A percentile compares a stretch with the other conserved stretches of the same genome.
These are phyloP conservation scores for Tridacna gigas DNA, from an alignment of 2,888 invertebrate species.

Conservation along the genomic window DNA sequence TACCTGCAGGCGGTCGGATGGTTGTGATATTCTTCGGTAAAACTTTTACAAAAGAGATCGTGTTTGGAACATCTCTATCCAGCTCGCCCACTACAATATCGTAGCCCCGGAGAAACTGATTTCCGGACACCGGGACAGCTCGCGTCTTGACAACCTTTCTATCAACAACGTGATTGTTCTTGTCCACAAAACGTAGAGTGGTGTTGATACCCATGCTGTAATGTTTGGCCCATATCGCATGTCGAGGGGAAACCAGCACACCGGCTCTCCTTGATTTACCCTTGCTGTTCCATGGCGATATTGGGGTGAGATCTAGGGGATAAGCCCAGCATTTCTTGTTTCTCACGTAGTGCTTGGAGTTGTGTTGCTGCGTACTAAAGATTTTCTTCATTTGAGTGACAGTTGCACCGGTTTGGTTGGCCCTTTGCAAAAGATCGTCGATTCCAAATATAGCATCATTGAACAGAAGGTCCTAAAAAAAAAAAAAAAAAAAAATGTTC, in stretches of 20 bases:
- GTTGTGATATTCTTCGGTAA: slow-evolving; percentile 66
- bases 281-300: slow-evolving; percentile 76
- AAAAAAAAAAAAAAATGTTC: not conserved
- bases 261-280: slow-evolving; percentile 68
- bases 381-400: slow-evolving; percentile 64
- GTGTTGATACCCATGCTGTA: slow-evolving; percentile 68
- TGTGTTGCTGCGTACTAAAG: slow-evolving; percentile 69
- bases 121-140: slow-evolving; percentile 44
- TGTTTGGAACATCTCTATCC: slow-evolving; percentile 70
- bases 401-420: slow-evolving; percentile 51
- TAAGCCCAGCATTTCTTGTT: slow-evolving; percentile 72
- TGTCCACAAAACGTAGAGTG: slow-evolving; percentile 70
- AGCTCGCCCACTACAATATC: slow-evolving; percentile 74
- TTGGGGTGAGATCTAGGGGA: slow-evolving; percentile 70
- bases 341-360: slow-evolving; percentile 63
- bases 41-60: slow-evolving; percentile 70
- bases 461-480: slow-evolving; percentile 59
- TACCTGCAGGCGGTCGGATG: slow-evolving; percentile 32
- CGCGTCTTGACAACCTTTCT: slow-evolving; percentile 57
- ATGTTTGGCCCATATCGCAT: slow-evolving; percentile 73
- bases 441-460: slow-evolving; percentile 66
- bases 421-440: slow-evolving; percentile 61
- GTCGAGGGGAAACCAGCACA: slow-evolving; percentile 71
- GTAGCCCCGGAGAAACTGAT: slow-evolving; percentile 59
- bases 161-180: slow-evolving; percentile 70